Conservation (phyloP, 2,888 invertebrate genomes). For the Phymatocera aterrima region DNA sequence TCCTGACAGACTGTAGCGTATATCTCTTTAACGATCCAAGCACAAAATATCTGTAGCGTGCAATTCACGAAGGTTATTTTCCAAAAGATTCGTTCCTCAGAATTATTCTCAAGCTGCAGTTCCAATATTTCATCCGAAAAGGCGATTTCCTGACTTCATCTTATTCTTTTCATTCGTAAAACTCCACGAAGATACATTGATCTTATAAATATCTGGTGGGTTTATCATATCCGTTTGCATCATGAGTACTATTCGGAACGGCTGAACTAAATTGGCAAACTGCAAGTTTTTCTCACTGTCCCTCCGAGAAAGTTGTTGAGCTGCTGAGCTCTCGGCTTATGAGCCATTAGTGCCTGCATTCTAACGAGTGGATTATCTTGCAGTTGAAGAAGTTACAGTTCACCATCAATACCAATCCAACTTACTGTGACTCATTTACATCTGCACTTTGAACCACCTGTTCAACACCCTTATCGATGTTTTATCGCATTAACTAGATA, state of each 20-base stretch:
- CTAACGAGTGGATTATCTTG: not conserved
- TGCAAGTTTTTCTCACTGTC: not conserved
- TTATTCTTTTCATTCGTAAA: not conserved
- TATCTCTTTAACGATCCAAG: not conserved
- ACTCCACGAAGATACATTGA: not conserved
- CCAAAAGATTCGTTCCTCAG: not conserved
- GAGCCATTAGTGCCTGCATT: conserved; percentile 14
- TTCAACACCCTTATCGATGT: not conserved
- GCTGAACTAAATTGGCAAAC: not conserved
- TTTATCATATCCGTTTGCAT: not conserved
- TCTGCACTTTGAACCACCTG: not conserved
- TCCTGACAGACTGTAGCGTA: not conserved
- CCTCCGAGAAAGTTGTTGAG: conserved; percentile 3
- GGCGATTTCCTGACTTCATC: not conserved
- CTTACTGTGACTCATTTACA: not conserved
- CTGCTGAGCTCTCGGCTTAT: not conserved
- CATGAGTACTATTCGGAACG: not conserved
- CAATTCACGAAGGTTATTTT: not conserved
- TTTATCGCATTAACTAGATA: not conserved
- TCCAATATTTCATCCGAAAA: not conserved
- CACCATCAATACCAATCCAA: not conserved
- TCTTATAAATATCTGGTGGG: not conserved
- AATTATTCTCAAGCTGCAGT: not conserved
- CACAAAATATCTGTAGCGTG: not conserved
- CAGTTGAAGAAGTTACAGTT: conserved; percentile 15